Conservation (phyloP, 2,797 vertebrate genomes). For the Cryptoprocta ferox region DNA sequence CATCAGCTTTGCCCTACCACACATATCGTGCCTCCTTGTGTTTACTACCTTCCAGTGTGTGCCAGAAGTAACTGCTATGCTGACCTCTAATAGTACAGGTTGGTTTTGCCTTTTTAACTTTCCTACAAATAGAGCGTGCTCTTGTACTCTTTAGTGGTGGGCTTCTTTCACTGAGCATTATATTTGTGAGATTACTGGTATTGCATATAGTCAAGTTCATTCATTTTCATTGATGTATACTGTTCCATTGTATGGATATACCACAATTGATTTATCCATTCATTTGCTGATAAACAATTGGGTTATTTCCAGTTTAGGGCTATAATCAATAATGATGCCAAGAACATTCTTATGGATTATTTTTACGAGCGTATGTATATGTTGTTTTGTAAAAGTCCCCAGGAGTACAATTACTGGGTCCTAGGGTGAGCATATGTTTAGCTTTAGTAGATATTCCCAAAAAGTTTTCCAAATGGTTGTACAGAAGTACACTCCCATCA, state of each 20-base stretch:
- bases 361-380: background rate
- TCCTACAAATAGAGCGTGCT: background rate
- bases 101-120: background rate
- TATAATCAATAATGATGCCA: background rate
- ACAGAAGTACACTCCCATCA: background rate
- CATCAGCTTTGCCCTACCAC: background rate
- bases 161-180: background rate
- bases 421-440: background rate
- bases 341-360: background rate
- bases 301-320: background rate
- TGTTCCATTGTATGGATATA: background rate
- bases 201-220: background rate
- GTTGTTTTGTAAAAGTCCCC: background rate
- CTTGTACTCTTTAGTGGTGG: background rate
- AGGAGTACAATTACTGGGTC: background rate
- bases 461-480: background rate
- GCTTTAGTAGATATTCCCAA: background rate
- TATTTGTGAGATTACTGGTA: background rate
- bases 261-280: background rate
- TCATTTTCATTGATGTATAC: background rate
- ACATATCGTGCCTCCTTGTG: background rate
- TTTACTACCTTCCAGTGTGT: background rate
- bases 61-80: background rate
- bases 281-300: background rate
- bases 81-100: background rate